Evolutionary conservation across 1,140 invertebrate species (phyloP).

Genomic region (Drosophila pandora): DNA sequence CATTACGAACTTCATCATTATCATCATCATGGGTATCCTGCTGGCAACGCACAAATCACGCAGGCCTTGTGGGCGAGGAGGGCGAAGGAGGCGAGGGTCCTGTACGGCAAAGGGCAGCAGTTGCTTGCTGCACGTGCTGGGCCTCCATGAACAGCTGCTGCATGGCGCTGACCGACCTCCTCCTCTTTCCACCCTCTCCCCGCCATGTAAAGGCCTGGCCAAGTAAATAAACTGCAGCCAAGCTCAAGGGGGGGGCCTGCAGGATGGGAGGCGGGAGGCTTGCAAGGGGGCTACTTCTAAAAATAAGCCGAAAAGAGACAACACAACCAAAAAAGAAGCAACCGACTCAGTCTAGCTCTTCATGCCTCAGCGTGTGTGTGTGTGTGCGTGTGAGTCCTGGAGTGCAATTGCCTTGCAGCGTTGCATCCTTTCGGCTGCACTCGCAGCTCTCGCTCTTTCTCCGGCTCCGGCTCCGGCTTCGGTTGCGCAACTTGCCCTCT

Average conservation of each 20-base stretch:
- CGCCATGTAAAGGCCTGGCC: slow-evolving; percentile 69
- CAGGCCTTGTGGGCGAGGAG: slow-evolving; percentile 6
- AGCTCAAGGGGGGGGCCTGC: background rate
- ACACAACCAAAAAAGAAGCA: slow-evolving; percentile 77
- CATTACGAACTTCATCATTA: slow-evolving; percentile 28
- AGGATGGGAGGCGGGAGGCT: too few relatives aligned
- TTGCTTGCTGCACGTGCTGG: slow-evolving; percentile 81
- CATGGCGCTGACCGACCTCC: slow-evolving; percentile 15
- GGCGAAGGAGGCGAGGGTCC: background rate
- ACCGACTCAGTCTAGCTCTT: slow-evolving; percentile 63
- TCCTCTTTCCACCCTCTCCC: background rate
- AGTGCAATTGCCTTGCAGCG: slow-evolving; percentile 74
- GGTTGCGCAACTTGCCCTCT: slow-evolving; percentile 5
- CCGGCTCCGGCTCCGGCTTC: slow-evolving; percentile 7
- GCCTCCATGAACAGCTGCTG: slow-evolving; percentile 74
- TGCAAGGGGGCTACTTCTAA: slow-evolving; percentile 61
- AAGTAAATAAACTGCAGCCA: slow-evolving; percentile 70
- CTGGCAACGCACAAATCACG: slow-evolving; percentile 65
- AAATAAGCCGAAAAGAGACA: slow-evolving; percentile 82
- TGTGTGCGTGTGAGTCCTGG: slow-evolving; percentile 41
- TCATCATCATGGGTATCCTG: slow-evolving; percentile 34
- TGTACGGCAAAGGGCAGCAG: slow-evolving; percentile 57
- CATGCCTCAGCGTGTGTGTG: slow-evolving; percentile 24
- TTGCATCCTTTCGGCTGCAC: slow-evolving; percentile 68
- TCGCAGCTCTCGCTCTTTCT: slow-evolving; percentile 42